Evolutionary conservation across 2,888 invertebrate genomes (phyloP).

Genomic region (Lycia hirtaria): DNA sequence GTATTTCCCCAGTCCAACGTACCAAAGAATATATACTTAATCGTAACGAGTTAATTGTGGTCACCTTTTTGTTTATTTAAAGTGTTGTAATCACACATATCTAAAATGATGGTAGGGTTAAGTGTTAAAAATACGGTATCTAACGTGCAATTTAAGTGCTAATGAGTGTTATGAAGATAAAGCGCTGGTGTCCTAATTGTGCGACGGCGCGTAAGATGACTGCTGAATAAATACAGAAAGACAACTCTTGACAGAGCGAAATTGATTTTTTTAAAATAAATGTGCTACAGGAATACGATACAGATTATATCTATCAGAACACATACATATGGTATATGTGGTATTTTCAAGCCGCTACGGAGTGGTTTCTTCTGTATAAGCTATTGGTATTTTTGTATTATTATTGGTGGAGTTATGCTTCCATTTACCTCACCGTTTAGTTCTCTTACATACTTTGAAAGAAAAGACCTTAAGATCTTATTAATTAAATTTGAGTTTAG

Average conservation of each 20-base stretch:
- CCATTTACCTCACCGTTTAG: not conserved
- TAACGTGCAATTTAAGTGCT: constrained; percentile 14
- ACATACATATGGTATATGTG: too few relatives aligned
- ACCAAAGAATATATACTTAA: too few relatives aligned
- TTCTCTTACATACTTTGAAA: too few relatives aligned
- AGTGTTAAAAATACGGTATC: constrained; percentile 18
- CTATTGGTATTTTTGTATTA: too few relatives aligned
- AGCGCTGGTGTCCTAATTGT: constrained; percentile 35
- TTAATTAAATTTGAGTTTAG: too few relatives aligned
- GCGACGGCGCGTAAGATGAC: constrained; percentile 26
- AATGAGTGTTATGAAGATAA: constrained; percentile 20
- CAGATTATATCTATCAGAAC: too few relatives aligned
- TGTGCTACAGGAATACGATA: too few relatives aligned
- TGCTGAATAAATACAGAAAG: not conserved
- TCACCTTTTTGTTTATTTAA: constrained; percentile 5
- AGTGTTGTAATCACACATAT: constrained; percentile 2
- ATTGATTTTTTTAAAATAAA: not conserved
- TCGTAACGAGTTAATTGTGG: not conserved
- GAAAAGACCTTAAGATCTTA: too few relatives aligned
- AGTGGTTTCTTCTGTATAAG: too few relatives aligned
- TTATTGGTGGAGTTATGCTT: too few relatives aligned
- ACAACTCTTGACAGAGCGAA: not conserved
- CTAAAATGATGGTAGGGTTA: constrained; percentile 8
- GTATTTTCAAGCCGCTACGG: too few relatives aligned
- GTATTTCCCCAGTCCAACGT: too few relatives aligned